Conservation (phyloP, 2,797 vertebrate species). For the Knipowitschia caucasica region DNA sequence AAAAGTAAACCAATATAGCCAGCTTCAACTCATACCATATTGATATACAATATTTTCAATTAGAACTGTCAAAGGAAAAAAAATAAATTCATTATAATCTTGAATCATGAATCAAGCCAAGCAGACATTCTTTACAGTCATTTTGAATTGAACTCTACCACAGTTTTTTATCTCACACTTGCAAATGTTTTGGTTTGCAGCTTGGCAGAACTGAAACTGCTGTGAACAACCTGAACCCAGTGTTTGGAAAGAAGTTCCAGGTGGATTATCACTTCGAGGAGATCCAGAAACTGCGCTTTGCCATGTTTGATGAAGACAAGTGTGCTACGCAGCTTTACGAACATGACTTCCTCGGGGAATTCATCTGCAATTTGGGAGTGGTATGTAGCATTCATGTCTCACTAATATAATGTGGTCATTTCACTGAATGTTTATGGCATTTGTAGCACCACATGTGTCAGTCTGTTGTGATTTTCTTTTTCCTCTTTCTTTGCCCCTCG, state of each 20-base stretch:
- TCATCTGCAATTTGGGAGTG: conserved; percentile 89
- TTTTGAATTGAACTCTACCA: background rate
- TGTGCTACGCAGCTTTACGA: conserved; percentile 91
- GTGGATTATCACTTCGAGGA: conserved; percentile 97
- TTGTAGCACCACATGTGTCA: background rate
- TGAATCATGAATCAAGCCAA: background rate
- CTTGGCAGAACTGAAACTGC: conserved; percentile 93
- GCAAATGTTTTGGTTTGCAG: conserved; percentile 57
- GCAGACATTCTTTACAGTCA: background rate
- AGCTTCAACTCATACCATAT: too few relatives aligned
- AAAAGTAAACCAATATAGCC: too few relatives aligned
- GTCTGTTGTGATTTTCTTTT: too few relatives aligned
- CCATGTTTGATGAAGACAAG: conserved; percentile 97
- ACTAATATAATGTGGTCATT: too few relatives aligned
- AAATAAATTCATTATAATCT: background rate
- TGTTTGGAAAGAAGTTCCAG: conserved; percentile 93
- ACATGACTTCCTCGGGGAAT: conserved; percentile 95
- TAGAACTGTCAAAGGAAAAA: too few relatives aligned
- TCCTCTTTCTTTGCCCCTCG: background rate
- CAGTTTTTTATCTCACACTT: background rate
- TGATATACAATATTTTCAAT: too few relatives aligned
- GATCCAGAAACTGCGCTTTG: conserved; percentile 95
- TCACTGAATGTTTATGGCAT: background rate
- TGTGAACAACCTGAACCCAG: conserved; percentile 94
- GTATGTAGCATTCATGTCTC: conserved; percentile 68